Evolutionary conservation across 2,888 invertebrate genomes (phyloP).

Genomic region (Microctonus brassicae): DNA sequence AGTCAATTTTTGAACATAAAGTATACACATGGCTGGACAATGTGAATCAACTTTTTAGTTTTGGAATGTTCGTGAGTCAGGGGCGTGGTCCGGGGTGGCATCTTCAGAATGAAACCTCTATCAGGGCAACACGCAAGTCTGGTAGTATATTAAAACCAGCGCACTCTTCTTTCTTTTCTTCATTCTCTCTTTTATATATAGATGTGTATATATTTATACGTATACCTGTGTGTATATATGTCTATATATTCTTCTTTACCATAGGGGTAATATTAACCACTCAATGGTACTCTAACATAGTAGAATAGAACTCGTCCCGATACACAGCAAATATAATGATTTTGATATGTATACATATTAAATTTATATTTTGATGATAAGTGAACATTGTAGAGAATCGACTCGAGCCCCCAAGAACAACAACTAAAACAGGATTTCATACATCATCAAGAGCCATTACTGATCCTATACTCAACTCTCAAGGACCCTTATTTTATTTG

Average conservation of each 20-base stretch:
- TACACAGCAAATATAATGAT: constrained; percentile 18
- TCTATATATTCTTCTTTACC: background rate
- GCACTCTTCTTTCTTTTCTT: constrained; percentile 49
- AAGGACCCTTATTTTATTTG: constrained; percentile 14
- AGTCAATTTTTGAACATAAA: constrained; percentile 48
- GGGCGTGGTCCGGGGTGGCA: constrained; percentile 67
- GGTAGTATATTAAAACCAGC: constrained; percentile 45
- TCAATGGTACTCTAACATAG: background rate
- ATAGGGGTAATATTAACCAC: constrained; percentile 8
- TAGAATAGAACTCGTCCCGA: background rate
- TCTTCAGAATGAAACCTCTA: constrained; percentile 64
- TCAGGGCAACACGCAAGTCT: constrained; percentile 60
- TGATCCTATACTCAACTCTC: constrained; percentile 4
- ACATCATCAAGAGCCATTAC: constrained; percentile 49
- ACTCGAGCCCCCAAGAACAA: constrained; percentile 64
- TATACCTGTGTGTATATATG: background rate
- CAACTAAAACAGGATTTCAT: constrained; percentile 63
- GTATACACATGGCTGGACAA: constrained; percentile 35
- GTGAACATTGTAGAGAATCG: constrained; percentile 9
- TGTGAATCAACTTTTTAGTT: constrained; percentile 26
- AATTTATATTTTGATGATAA: background rate
- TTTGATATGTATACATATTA: constrained; percentile 44
- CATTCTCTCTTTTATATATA: constrained; percentile 48
- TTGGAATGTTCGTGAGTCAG: constrained; percentile 41
- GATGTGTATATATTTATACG: constrained; percentile 43